Conservation (phyloP, 2,797 vertebrate genomes). For the Adelosebastes latens region DNA sequence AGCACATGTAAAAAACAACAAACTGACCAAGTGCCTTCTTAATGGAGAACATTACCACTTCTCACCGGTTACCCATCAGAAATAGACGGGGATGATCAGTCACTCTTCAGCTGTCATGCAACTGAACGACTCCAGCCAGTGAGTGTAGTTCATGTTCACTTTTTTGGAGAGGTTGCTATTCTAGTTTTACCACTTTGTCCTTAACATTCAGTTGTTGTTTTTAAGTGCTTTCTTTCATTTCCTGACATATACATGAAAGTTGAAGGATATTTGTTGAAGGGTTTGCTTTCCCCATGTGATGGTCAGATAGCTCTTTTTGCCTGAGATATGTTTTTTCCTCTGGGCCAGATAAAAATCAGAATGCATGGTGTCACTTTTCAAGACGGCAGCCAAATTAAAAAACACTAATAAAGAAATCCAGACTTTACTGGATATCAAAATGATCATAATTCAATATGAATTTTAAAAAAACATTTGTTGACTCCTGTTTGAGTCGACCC, state of each 20-base stretch:
- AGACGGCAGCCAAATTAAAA: not conserved
- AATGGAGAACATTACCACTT: conserved; percentile 35
- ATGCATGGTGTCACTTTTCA: conserved; percentile 23
- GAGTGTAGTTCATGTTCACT: not conserved
- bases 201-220: conserved; percentile 11
- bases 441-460: not conserved
- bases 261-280: conserved; percentile 24
- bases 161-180: conserved; percentile 1
- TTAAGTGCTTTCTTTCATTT: conserved; percentile 27
- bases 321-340: not conserved
- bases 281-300: not conserved
- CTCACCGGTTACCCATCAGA: conserved; percentile 1
- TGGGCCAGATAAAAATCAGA: conserved; percentile 28
- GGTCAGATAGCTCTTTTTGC: not conserved
- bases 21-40: conserved; percentile 69
- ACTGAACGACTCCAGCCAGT: not conserved
- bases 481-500: not conserved
- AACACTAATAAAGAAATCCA: conserved; percentile 6
- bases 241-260: conserved; percentile 3
- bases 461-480: not conserved
- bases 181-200: conserved; percentile 28
- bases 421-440: not conserved
- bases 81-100: not conserved
- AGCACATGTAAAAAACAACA: conserved; percentile 85
- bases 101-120: conserved; percentile 41